Evolutionary conservation across 2,113 vertebrate genomes (phyloP).

Genomic region (Talpa occidentalis): DNA sequence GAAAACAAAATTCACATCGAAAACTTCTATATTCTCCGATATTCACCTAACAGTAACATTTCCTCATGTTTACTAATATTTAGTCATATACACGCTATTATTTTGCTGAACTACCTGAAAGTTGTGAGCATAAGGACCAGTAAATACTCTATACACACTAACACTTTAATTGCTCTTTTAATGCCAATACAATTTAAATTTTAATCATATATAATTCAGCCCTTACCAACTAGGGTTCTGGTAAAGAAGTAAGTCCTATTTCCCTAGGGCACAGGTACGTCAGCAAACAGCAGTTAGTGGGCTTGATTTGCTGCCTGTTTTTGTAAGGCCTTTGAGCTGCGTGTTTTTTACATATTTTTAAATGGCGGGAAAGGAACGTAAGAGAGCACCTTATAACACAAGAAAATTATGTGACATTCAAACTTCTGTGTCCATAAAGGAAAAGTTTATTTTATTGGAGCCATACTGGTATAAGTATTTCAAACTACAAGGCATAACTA

Average conservation of each 20-base stretch:
- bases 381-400: not conserved
- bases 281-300: not conserved
- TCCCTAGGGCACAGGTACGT: not conserved
- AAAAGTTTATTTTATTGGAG: constrained; percentile 1
- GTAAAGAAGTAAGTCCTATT: not conserved
- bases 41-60: not conserved
- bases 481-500: not conserved
- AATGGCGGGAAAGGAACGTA: not conserved
- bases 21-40: not conserved
- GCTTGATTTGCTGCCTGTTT: not conserved
- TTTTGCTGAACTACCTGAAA: not conserved
- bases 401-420: not conserved
- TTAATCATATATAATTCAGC: not conserved
- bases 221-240: not conserved
- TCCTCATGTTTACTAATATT: not conserved
- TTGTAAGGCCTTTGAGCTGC: not conserved
- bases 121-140: not conserved
- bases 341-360: constrained; percentile 10
- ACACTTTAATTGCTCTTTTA: constrained; percentile 7
- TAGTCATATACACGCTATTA: not conserved
- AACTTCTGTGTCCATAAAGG: not conserved
- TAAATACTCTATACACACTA: not conserved
- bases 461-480: not conserved
- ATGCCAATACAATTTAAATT: not conserved
- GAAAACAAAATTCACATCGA: not conserved